Conservation (phyloP, 1,140 invertebrate species). For the Magallana angulata region DNA sequence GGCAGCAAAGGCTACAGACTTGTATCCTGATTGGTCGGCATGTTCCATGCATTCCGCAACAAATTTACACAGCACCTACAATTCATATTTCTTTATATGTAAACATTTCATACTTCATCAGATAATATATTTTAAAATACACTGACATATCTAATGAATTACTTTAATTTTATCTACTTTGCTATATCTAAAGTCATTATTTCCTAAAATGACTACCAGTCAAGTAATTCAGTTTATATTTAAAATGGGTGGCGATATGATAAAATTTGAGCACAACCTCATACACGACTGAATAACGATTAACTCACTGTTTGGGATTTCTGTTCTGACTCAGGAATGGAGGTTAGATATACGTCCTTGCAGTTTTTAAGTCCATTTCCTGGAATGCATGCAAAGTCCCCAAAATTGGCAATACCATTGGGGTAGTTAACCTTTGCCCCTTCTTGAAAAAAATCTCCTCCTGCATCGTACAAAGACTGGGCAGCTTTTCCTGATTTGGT, state of each 20-base stretch:
- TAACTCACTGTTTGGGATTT: neutral
- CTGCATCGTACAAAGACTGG: neutral
- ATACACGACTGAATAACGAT: too few species aligned
- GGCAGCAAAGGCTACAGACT: conserved; percentile 64
- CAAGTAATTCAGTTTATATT: too few species aligned
- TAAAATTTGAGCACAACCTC: too few species aligned
- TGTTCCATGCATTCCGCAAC: conserved; percentile 53
- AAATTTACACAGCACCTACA: conserved; percentile 57
- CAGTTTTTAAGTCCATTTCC: neutral
- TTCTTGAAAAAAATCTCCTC: conserved; percentile 21
- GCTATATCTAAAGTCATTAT: too few species aligned
- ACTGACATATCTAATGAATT: too few species aligned
- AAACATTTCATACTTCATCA: neutral
- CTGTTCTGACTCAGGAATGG: conserved; percentile 22
- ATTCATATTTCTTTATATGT: neutral
- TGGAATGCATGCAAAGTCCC: conserved; percentile 31
- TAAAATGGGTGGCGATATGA: too few species aligned
- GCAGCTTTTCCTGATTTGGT: neutral
- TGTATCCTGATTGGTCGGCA: conserved; percentile 46
- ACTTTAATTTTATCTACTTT: too few species aligned
- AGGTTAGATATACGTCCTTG: conserved; percentile 35
- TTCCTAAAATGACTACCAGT: too few species aligned
- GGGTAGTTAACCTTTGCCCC: conserved; percentile 41
- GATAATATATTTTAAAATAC: too few species aligned
- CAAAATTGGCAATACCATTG: conserved; percentile 35